Evolutionary conservation across 2,113 vertebrate genomes (phyloP).

Genomic region (Chionodraco myersi): DNA sequence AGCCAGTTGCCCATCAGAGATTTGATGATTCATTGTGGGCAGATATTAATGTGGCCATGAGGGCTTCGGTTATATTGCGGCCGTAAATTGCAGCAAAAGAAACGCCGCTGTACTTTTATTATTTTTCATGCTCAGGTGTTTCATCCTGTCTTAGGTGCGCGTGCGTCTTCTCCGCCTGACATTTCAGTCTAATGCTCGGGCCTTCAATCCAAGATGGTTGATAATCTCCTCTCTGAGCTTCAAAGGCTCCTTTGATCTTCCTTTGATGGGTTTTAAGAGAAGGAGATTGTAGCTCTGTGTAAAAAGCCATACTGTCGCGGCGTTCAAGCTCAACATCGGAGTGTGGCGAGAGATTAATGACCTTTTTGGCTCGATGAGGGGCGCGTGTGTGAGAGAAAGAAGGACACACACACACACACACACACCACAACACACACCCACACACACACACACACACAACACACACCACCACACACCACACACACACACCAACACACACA

Average conservation of each 20-base stretch:
- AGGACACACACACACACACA: neutral
- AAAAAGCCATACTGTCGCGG: conserved; percentile 43
- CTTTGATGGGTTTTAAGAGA: conserved; percentile 78
- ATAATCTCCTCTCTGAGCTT: conserved; percentile 72
- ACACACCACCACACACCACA: too few relatives aligned
- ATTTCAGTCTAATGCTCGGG: conserved; percentile 55
- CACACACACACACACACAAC: neutral
- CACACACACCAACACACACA: too few relatives aligned
- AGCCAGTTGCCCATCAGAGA: conserved; percentile 49
- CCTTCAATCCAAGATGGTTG: conserved; percentile 65
- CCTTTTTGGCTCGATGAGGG: conserved; percentile 52
- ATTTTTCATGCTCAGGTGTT: conserved; percentile 38
- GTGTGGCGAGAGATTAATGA: conserved; percentile 69
- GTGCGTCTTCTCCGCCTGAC: conserved; percentile 50
- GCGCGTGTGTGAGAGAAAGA: conserved; percentile 32
- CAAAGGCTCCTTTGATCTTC: conserved; percentile 76
- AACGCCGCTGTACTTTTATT: conserved; percentile 26
- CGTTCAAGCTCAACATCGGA: conserved; percentile 42
- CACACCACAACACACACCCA: neutral
- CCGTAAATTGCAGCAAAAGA: conserved; percentile 36
- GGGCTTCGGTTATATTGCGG: conserved; percentile 22
- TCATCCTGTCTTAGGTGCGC: neutral
- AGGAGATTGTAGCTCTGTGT: conserved; percentile 40
- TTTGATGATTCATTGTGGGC: conserved; percentile 55
- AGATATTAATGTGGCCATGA: conserved; percentile 33